A percentile compares a stretch with the other conserved stretches of the same genome.
Conservation (phyloP, 2,113 vertebrate species). For the Melanerpes aurifrons region DNA sequence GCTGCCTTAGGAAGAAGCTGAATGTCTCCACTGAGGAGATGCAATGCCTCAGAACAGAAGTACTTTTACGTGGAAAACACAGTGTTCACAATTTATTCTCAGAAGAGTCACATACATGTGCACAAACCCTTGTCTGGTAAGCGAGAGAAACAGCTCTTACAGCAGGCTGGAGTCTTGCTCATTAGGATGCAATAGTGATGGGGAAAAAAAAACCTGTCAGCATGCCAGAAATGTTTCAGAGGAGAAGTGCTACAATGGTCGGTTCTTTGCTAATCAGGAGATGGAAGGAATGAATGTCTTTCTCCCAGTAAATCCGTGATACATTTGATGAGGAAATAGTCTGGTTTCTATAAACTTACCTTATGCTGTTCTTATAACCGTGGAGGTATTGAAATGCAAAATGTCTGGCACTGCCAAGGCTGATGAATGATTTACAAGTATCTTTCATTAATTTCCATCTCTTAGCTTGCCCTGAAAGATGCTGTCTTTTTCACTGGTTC, state of each 20-base stretch:
- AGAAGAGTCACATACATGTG: conserved; percentile 43
- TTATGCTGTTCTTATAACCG: conserved; percentile 29
- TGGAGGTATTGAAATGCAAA: conserved; percentile 53
- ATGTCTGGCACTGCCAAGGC: conserved; percentile 44
- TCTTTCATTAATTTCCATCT: conserved; percentile 62
- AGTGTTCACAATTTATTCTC: conserved; percentile 36
- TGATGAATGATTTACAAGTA: conserved; percentile 65
- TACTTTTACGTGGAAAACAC: conserved; percentile 34
- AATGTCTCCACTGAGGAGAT: conserved; percentile 24
- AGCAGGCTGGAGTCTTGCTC: conserved; percentile 26
- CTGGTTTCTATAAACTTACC: conserved; percentile 42
- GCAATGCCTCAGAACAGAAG: conserved; percentile 37
- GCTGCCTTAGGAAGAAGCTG: conserved; percentile 60
- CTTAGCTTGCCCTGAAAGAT: conserved; percentile 1
- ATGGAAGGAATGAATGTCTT: conserved; percentile 29
- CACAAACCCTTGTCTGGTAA: conserved; percentile 12
- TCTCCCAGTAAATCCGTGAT: neutral
- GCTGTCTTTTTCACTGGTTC: neutral
- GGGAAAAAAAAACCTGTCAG: conserved; percentile 48
- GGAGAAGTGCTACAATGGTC: neutral
- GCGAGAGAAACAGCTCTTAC: neutral
- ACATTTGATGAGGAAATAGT: conserved; percentile 13
- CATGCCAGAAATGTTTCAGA: conserved; percentile 40
- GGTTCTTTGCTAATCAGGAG: neutral
- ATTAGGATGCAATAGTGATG: conserved; percentile 31